phyloP scores from a whole-genome alignment of 2,797 vertebrate species.

The Pyrocephalus nanus region DNA sequence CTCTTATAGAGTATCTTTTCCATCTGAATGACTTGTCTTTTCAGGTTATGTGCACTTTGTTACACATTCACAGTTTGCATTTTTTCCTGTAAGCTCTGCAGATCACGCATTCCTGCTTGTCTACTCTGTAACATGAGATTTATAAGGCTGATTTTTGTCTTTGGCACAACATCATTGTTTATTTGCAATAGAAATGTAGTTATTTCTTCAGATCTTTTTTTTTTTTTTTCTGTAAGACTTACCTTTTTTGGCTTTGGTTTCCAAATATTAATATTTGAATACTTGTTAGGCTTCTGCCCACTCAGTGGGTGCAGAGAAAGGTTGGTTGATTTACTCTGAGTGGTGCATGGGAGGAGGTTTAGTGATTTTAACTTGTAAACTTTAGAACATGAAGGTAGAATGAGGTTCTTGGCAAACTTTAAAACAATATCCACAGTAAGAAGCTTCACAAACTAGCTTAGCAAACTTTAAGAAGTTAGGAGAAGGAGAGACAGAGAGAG shows the following conservation, averaged over 20 bases:
- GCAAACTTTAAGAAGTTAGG: neutral
- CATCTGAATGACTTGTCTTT: conserved; percentile 33
- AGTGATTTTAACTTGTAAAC: neutral
- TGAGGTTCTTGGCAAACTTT: neutral
- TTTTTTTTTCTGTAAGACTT: neutral
- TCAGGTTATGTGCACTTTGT: conserved; percentile 28
- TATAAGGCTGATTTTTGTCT: neutral
- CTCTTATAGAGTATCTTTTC: conserved; percentile 8
- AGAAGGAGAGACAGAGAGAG: neutral
- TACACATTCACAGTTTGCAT: neutral
- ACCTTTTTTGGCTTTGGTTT: neutral
- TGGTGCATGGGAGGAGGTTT: neutral
- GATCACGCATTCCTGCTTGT: neutral
- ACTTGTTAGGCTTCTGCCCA: neutral
- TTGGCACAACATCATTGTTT: neutral
- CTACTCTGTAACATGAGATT: neutral
- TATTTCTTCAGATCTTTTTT: neutral
- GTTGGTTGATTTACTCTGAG: neutral
- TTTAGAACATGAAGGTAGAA: neutral
- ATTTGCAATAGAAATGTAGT: neutral
- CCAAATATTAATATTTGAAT: neutral
- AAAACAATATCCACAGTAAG: neutral
- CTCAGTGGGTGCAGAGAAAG: neutral
- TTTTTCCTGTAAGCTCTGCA: neutral
- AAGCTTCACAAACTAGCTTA: neutral